Conservation (phyloP, 37 sponge, comb jelly and placozoan species). For the Halichondria panicea region DNA sequence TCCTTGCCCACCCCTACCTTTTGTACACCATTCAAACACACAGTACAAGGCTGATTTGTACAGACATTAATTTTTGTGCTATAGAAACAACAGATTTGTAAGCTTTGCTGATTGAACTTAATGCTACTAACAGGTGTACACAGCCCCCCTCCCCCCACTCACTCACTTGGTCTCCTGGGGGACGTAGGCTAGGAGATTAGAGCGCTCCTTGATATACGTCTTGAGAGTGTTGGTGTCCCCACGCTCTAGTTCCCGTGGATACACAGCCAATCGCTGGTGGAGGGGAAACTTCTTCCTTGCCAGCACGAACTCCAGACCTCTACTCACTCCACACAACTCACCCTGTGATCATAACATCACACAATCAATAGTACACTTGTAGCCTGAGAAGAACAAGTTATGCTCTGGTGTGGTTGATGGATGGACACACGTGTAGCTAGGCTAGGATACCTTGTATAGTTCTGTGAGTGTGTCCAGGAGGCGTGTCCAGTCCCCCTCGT, state of each 20-base stretch:
- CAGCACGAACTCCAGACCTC: constrained; percentile 19
- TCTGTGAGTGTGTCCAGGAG: not conserved
- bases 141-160: not conserved
- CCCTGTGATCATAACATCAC: not conserved
- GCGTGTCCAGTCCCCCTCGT: constrained; percentile 4
- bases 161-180: not conserved
- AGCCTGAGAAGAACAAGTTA: not conserved
- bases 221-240: constrained; percentile 27
- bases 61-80: too few relatives aligned
- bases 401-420: too few relatives aligned
- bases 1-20: too few relatives aligned
- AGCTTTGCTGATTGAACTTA: not conserved
- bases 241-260: constrained; percentile 3
- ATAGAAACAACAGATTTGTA: not conserved
- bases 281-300: constrained; percentile 31
- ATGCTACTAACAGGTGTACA: not conserved
- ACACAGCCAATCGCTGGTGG: constrained; percentile 19
- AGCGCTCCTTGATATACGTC: constrained; percentile 2
- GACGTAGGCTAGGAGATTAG: not conserved
- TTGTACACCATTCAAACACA: too few relatives aligned
- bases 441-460: constrained; percentile 16
- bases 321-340: not conserved
- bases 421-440: too few relatives aligned
- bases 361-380: not conserved
- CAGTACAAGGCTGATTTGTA: too few relatives aligned